phyloP scores from a whole-genome alignment of 1,140 invertebrate species.

The Rhagoletis pomonella region DNA sequence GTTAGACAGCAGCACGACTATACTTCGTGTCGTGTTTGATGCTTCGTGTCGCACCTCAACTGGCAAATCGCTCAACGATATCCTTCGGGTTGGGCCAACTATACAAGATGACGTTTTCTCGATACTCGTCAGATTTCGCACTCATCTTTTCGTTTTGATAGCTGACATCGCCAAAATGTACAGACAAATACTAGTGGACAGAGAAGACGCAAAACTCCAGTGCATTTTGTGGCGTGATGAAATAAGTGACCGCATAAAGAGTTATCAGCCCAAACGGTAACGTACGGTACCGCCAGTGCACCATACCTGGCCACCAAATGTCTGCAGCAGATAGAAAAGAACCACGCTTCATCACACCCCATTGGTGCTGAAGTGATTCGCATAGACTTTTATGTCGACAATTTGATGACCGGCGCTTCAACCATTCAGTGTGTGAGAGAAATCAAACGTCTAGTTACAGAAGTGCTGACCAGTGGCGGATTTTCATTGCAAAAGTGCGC shows the following conservation, averaged over 20 bases:
- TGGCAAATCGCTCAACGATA: conserved; percentile 59
- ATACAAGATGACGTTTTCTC: conserved; percentile 60
- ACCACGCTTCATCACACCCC: conserved; percentile 57
- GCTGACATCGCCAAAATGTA: conserved; percentile 68
- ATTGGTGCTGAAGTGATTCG: background rate
- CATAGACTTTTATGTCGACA: background rate
- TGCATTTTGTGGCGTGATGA: conserved; percentile 69
- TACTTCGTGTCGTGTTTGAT: conserved; percentile 55
- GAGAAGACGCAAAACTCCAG: conserved; percentile 64
- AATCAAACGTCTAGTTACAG: background rate
- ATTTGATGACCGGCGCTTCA: background rate
- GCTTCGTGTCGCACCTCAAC: conserved; percentile 23
- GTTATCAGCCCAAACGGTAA: conserved; percentile 59
- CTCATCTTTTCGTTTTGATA: conserved; percentile 60
- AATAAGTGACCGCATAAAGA: conserved; percentile 57
- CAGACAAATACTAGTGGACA: conserved; percentile 61
- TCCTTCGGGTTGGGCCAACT: conserved; percentile 53
- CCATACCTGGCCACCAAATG: conserved; percentile 66
- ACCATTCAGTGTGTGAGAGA: background rate
- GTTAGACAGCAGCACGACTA: conserved; percentile 63
- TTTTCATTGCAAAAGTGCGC: background rate
- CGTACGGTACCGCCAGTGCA: conserved; percentile 67
- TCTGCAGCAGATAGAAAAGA: conserved; percentile 60
- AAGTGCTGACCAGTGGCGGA: background rate
- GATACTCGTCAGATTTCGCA: conserved; percentile 72